phyloP scores from a whole-genome alignment of 2,113 vertebrate genomes.

The Speoplatyrhinus poulsoni region DNA sequence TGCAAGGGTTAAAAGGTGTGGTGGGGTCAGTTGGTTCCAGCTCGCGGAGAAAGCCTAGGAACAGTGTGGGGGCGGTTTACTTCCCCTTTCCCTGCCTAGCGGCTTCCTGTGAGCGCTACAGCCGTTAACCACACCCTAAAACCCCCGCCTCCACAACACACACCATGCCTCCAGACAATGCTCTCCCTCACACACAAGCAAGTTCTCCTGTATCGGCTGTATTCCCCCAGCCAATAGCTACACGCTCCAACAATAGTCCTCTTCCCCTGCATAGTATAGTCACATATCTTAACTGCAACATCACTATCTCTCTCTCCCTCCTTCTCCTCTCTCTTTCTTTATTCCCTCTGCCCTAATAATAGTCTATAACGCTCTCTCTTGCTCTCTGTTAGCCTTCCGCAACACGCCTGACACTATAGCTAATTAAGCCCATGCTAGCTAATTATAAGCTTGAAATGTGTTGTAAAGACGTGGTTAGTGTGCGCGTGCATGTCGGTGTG shows the following conservation, averaged over 20 bases:
- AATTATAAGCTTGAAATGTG: no score
- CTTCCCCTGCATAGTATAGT: conserved; percentile 11
- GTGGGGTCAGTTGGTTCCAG: conserved; percentile 64
- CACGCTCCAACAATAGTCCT: conserved; percentile 19
- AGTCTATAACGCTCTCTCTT: neutral
- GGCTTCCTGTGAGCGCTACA: conserved; percentile 70
- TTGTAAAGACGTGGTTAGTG: no score
- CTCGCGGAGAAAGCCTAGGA: conserved; percentile 57
- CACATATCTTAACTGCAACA: conserved; percentile 29
- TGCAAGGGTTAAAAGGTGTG: conserved; percentile 48
- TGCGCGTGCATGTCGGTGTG: no score
- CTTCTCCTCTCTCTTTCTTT: conserved; percentile 1
- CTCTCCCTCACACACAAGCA: conserved; percentile 14
- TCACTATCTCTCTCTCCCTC: conserved; percentile 2
- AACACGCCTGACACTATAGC: no score
- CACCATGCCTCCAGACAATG: conserved; percentile 31
- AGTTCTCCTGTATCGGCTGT: conserved; percentile 2
- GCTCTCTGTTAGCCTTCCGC: neutral
- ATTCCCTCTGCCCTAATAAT: neutral
- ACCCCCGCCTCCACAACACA: conserved; percentile 19
- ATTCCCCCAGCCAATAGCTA: conserved; percentile 32
- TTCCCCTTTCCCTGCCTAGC: conserved; percentile 73
- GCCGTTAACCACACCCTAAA: conserved; percentile 74
- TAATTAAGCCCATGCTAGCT: no score
- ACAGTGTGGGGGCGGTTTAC: conserved; percentile 71